These are phyloP conservation scores for Tricholauxania praeusta DNA, from an alignment of 2,888 invertebrate genomes.

Conservation along the genomic window DNA sequence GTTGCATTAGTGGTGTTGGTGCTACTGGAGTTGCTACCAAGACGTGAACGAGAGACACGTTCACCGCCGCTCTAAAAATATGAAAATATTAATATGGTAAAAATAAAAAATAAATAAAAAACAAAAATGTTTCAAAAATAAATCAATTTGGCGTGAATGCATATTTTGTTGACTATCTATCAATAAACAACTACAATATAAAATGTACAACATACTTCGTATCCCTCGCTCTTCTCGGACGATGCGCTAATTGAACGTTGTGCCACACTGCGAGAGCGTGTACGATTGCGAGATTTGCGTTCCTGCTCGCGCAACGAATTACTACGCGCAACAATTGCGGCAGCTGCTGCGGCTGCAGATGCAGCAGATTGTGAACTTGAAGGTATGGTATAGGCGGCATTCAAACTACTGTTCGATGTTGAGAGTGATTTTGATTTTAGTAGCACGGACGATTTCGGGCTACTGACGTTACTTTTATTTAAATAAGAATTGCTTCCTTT, in stretches of 20 bases:
- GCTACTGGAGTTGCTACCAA: conserved; percentile 71
- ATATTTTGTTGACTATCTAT: conserved; percentile 23
- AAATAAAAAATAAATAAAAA: background rate
- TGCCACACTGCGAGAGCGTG: conserved; percentile 62
- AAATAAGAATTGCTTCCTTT: conserved; percentile 56
- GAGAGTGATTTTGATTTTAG: conserved; percentile 61
- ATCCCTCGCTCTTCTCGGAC: conserved; percentile 84
- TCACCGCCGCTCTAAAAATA: conserved; percentile 82
- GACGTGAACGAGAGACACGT: conserved; percentile 73
- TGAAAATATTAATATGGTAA: conserved; percentile 48
- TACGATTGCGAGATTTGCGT: conserved; percentile 66
- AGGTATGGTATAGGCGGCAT: conserved; percentile 44
- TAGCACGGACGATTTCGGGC: conserved; percentile 41
- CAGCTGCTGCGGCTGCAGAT: conserved; percentile 63
- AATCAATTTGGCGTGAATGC: conserved; percentile 20
- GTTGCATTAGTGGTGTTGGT: conserved; percentile 68
- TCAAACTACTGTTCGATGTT: conserved; percentile 64
- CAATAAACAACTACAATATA: conserved; percentile 26
- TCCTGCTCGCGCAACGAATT: conserved; percentile 68
- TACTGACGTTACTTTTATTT: conserved; percentile 39
- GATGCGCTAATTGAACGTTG: conserved; percentile 75
- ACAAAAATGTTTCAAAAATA: background rate
- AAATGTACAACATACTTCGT: conserved; percentile 75
- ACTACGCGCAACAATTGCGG: conserved; percentile 64
- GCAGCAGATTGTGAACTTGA: conserved; percentile 43